These are phyloP conservation scores for Oncorhynchus kisutch DNA, from an alignment of 2,113 vertebrate genomes.

Conservation along the genomic window DNA sequence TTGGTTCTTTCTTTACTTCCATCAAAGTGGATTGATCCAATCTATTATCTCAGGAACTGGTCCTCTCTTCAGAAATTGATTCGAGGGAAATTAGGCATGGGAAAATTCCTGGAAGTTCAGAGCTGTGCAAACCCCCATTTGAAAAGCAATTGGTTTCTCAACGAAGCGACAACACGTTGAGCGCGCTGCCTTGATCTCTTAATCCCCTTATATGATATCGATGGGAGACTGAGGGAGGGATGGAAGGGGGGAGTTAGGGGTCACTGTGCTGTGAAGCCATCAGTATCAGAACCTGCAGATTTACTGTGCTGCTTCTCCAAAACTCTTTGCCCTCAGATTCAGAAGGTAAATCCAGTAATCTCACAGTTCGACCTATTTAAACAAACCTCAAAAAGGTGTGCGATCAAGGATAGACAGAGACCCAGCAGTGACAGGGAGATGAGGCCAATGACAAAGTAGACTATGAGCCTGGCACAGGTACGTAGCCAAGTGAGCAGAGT, in stretches of 20 bases:
- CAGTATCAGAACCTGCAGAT: background rate
- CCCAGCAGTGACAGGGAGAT: background rate
- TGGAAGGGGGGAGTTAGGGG: too few relatives aligned
- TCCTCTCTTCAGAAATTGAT: constrained; percentile 22
- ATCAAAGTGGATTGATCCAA: background rate
- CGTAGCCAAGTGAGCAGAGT: background rate
- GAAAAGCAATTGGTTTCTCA: constrained; percentile 31
- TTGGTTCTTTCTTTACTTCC: background rate
- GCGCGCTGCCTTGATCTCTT: constrained; percentile 11
- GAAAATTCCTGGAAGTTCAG: constrained; percentile 13
- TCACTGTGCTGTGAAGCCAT: background rate
- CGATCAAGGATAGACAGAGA: background rate
- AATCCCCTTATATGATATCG: constrained; percentile 16
- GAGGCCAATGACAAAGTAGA: background rate
- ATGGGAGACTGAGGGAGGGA: background rate
- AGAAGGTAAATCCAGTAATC: too few relatives aligned
- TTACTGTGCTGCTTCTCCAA: background rate
- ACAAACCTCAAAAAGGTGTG: too few relatives aligned
- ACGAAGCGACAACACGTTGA: constrained; percentile 4
- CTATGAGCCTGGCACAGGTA: background rate
- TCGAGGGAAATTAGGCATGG: constrained; percentile 20
- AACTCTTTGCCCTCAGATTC: too few relatives aligned
- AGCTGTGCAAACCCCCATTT: constrained; percentile 1
- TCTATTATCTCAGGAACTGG: background rate
- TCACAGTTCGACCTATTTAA: background rate